Base-by-base conservation (phyloP, 2,888 invertebrate genomes). In the Eudemis profundana region DNA sequence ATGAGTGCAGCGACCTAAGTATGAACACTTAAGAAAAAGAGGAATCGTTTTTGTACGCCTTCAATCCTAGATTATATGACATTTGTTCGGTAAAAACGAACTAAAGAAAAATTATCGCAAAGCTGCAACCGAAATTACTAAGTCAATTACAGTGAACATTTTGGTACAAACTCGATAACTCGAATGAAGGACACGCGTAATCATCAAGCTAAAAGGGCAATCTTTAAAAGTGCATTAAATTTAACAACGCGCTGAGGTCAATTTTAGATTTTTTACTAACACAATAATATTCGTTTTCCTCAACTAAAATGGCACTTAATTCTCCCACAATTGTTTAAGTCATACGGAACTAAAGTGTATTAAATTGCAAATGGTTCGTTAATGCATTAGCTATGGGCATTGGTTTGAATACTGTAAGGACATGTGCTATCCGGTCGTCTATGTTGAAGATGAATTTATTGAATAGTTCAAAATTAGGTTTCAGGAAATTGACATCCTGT, bases 261-360 rank as follows among this genome's bases (percentile, higher is more conserved):
- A 27, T 42, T 40, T 38, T 49, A 40, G 27, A 42, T 53, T 57
- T 63, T 64, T 64, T 64, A 51, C 50, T 38, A 44, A 65, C 46
- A 38, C 51, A 53, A 53, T 65, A 65, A 60, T 54, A 62, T 63
- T 38, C 59, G 65, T 60, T 65, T 65, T 65, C 60, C 65, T 65
- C 15, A 53, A 60, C 65, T 27, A 46, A 65, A 65, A 65, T 65
- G 53, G 65, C 65, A 65, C 65, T 65, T 65, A 65, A 65, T 65
- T 44, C 21, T 59, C 65, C 33, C 64, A 65, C 64, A 65, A 65
- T 65, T 65, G 65, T 65, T 46, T 65, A 29, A 53, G 60, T 60
- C 60, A 60, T 60, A 65, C 65, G 65, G 65, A 65, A 65, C 51
- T 65, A 60, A 65, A 65, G 19, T 57, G 42, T 65, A 47, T 29